A percentile compares a stretch with the other conserved stretches of the same genome.
These are phyloP conservation scores for Lates japonicus DNA, from an alignment of 2,797 vertebrate genomes.

Conservation along the genomic window DNA sequence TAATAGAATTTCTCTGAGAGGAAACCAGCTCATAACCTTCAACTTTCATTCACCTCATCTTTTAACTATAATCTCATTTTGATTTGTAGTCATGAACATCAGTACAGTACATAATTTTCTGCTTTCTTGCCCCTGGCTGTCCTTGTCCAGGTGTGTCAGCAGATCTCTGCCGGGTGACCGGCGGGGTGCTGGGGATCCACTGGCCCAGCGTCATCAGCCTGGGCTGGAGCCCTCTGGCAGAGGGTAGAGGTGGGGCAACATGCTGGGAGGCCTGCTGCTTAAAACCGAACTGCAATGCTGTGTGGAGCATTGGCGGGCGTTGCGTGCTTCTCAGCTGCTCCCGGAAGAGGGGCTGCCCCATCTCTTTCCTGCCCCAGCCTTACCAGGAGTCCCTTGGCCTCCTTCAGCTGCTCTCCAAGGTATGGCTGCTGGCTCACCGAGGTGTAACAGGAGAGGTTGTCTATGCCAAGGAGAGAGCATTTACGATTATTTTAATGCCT, in stretches of 20 bases:
- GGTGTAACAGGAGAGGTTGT: neutral
- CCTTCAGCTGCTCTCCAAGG: conserved; percentile 84
- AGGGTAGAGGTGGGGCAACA: conserved; percentile 73
- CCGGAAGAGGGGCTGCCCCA: conserved; percentile 78
- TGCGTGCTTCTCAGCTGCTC: conserved; percentile 92
- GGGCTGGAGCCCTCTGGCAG: conserved; percentile 83
- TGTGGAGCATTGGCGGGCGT: conserved; percentile 92
- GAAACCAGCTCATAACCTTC: neutral
- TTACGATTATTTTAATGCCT: neutral
- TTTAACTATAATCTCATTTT: neutral
- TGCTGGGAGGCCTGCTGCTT: conserved; percentile 92
- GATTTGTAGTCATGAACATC: neutral
- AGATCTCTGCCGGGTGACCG: conserved; percentile 82
- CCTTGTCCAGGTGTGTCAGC: conserved; percentile 73
- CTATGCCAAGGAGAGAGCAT: neutral
- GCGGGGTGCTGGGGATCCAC: conserved; percentile 85
- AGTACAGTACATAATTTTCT: neutral
- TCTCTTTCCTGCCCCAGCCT: conserved; percentile 80
- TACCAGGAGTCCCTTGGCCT: conserved; percentile 83
- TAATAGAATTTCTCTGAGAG: neutral
- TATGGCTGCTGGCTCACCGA: neutral
- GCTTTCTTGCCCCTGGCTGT: neutral
- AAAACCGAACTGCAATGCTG: conserved; percentile 88
- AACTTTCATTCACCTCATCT: neutral
- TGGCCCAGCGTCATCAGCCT: conserved; percentile 81